These are phyloP conservation scores for Intellagama lesueurii DNA, from an alignment of 2,797 vertebrate species.

Conservation along the genomic window DNA sequence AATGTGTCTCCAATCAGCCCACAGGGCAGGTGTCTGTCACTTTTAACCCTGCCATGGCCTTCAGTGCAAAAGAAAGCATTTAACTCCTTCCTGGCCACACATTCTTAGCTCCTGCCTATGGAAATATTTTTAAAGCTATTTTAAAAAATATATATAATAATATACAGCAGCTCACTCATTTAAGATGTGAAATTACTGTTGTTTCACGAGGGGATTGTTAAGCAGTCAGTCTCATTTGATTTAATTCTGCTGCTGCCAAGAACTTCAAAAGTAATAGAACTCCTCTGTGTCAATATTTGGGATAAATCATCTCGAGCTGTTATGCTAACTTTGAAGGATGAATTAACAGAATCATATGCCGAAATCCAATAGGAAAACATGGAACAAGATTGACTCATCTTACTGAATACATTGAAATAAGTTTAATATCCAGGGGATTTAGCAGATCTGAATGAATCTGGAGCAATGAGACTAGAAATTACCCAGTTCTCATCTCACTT, in stretches of 20 bases:
- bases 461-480: neutral
- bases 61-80: too few species aligned
- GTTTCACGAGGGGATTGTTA: neutral
- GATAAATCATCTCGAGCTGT: conserved; percentile 4
- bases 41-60: too few species aligned
- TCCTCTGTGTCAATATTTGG: conserved; percentile 23
- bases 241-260: neutral
- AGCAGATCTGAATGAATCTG: neutral
- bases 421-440: neutral
- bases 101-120: too few species aligned
- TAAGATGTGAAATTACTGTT: too few species aligned
- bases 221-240: neutral
- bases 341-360: neutral
- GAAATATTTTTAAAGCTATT: too few species aligned
- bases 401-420: neutral
- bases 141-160: too few species aligned
- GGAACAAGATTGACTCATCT: neutral
- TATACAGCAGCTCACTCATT: too few species aligned
- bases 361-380: neutral
- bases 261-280: neutral
- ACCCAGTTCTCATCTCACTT: neutral
- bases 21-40: too few species aligned
- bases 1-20: too few species aligned
- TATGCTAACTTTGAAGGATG: neutral
- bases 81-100: too few species aligned